Evolutionary conservation across 2,888 invertebrate genomes (phyloP), one percentile per base, ranked within the genome.

Genomic region (Drosophila rellima): DNA sequence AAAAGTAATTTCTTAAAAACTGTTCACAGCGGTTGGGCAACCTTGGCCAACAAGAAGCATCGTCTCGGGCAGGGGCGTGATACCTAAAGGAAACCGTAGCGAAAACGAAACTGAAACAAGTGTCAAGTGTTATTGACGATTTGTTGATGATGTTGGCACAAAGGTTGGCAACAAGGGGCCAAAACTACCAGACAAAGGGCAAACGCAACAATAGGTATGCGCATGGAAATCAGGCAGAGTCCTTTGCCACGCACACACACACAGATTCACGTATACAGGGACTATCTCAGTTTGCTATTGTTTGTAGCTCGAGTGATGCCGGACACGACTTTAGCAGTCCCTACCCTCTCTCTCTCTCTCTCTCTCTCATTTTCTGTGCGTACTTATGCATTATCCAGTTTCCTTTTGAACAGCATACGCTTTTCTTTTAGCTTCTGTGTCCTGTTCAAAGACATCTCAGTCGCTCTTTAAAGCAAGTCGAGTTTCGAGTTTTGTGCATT

Each of bases 41-140:
- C 51, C 65, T 52, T 50, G 56, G 67, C 26, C 42, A 70, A 6
- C 33, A 17, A 33, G 33, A 2, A 26, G 37, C 4, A 18, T 39
- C 39, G 39, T 15, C 17, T 8, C 39, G 26, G 11, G 7, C 18
- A 33, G 33, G 11, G 11, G 4, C 15, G 23, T 7, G 29, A 18
- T 18, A 17, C 15, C 26, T 26, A 26, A 26, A 6, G 26, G 11
- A 15, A 52, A 31, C 8, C 52, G 18, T 13, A 31, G 17, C 45
- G 33, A 55, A 39, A 2, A 15, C 17, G 20, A 29, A 33, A 45
- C 60, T 56, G 70, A 69, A 81, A 63, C 73, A 73, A 78, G 84
- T 88, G 85, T 88, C 88, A 86, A 85, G 81, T 88, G 81, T 74
- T 86, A 85, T 85, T 81, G 85, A 85, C 88, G 85, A 88, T 88